phyloP scores from a whole-genome alignment of 2,888 invertebrate species.

The Limenitis camilla region DNA sequence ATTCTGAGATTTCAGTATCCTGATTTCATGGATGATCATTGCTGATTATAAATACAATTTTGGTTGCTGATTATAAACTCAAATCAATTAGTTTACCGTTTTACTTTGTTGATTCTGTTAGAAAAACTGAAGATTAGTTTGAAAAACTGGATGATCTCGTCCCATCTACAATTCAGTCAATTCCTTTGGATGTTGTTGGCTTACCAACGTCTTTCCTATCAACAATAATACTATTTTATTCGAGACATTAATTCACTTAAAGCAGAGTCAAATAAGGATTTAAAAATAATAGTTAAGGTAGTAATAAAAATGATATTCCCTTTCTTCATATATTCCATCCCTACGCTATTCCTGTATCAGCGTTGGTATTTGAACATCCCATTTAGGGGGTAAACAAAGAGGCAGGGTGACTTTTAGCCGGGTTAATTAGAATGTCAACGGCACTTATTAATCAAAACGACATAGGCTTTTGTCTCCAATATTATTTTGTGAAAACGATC shows the following conservation, averaged over 20 bases:
- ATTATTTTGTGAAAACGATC: constrained; percentile 23
- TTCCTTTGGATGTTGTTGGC: too few relatives aligned
- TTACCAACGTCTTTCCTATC: too few relatives aligned
- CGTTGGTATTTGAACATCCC: constrained; percentile 42
- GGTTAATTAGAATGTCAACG: constrained; percentile 72
- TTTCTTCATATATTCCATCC: constrained; percentile 1
- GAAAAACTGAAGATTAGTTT: too few relatives aligned
- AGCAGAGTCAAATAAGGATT: neutral
- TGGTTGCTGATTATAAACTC: too few relatives aligned
- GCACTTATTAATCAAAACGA: constrained; percentile 65
- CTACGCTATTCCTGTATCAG: constrained; percentile 20
- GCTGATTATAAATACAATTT: too few relatives aligned
- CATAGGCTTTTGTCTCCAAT: constrained; percentile 25
- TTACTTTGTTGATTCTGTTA: too few relatives aligned
- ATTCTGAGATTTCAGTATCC: too few relatives aligned
- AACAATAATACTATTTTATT: too few relatives aligned
- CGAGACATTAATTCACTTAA: neutral
- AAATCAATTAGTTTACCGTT: too few relatives aligned
- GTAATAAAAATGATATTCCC: neutral
- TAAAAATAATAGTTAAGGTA: neutral
- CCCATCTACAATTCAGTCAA: too few relatives aligned
- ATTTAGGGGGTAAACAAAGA: constrained; percentile 54
- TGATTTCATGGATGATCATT: too few relatives aligned
- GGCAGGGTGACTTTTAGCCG: constrained; percentile 56
- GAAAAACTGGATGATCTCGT: too few relatives aligned